Conservation (phyloP, 30 jellyfish, hydroid and myxozoan species). For the Aurelia coerulea region DNA sequence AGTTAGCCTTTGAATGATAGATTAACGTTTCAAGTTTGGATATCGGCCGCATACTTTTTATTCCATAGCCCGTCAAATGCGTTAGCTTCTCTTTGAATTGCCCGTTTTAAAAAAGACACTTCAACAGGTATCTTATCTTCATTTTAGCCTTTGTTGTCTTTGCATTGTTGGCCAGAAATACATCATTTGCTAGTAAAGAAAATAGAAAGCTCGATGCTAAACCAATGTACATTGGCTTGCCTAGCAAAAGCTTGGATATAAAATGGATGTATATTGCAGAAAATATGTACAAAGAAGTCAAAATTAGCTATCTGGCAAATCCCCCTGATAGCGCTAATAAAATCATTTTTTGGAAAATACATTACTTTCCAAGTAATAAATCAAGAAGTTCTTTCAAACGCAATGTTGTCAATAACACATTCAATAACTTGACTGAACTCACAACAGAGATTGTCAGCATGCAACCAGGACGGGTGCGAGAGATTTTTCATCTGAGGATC, state of each 20-base stretch:
- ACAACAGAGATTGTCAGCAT: background rate
- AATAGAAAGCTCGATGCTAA: background rate
- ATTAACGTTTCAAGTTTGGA: no score
- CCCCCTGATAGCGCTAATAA: background rate
- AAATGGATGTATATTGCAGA: slow-evolving; percentile 37
- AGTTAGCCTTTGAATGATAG: no score
- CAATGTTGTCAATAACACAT: background rate
- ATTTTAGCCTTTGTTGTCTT: no score
- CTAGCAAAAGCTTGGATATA: slow-evolving; percentile 9
- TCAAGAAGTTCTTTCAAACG: background rate
- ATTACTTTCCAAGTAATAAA: slow-evolving; percentile 8
- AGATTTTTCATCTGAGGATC: background rate
- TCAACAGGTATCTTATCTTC: no score
- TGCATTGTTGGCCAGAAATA: no score
- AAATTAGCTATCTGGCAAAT: background rate
- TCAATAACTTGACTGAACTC: slow-evolving; percentile 49
- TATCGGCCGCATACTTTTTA: no score
- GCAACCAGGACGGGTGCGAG: background rate
- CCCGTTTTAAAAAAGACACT: no score
- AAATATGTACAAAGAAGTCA: background rate
- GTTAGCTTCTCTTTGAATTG: no score
- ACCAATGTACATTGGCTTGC: slow-evolving; percentile 35
- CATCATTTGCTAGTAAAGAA: no score
- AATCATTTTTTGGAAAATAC: slow-evolving; percentile 14
- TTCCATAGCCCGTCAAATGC: no score